Evolutionary conservation across 2,888 invertebrate genomes (phyloP), one percentile per base, ranked within the genome.

Genomic region (Drosophila koepferae): DNA sequence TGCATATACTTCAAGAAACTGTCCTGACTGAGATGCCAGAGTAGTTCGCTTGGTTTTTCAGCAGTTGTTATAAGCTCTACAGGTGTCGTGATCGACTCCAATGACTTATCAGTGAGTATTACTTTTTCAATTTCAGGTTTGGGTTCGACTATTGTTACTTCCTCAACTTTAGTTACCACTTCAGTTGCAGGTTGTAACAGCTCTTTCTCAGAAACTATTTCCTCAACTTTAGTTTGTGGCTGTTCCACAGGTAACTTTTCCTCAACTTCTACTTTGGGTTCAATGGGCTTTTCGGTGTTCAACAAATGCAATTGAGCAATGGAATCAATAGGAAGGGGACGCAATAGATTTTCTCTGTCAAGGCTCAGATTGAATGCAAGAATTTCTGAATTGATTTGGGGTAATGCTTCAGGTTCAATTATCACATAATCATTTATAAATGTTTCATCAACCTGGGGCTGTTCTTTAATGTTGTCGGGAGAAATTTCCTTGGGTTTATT

Each of bases 261-360:
- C 28, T 63, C 36, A 14, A 41, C 20, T 51, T 59, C 44, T 54
- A 60, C 56, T 58, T 49, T 51, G 34, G 36, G 38, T 8, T 71
- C 65, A 7, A 41, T 23, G 12, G 53, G 16, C 38, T 68, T 54
- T 54, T 72, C 44, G 10, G 16, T 28, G 34, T 31, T 61, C 31
- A 77, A 31, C 34, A 79, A 72, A 70, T 74, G 72, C 91, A 95
- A 95, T 77, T 94, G 93, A 80, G 94, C 94, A 93, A 96, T 96
- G 43, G 95, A 96, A 82, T 96, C 95, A 81, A 95, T 63, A 28
- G 72, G 64, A 48, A 61, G 18, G 38, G 64, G 71, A 48, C 72
- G 73, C 62, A 75, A 58, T 2, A 88, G 53, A 44, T 72, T 73
- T 28, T 63, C 53, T 51, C 77, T 76, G 63, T 90, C 89, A 56